These are phyloP conservation scores for Tethya wilhelma DNA, from an alignment of 37 sponge, comb jelly and placozoan species.

Conservation along the genomic window DNA sequence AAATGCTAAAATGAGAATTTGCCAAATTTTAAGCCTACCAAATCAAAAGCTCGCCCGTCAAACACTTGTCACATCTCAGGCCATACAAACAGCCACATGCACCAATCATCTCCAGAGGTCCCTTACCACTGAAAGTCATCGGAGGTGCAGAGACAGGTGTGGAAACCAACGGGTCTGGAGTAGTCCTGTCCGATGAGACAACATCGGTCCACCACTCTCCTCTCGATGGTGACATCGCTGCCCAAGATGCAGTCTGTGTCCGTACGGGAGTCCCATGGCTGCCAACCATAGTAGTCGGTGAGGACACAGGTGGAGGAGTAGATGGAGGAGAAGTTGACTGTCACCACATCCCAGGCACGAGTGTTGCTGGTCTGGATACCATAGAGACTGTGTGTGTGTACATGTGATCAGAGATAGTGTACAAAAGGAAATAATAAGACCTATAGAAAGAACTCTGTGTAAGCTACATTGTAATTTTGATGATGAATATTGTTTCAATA, in stretches of 20 bases:
- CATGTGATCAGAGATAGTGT: neutral
- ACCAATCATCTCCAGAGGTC: no score
- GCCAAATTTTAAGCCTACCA: no score
- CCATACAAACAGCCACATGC: no score
- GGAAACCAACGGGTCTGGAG: conserved; percentile 14
- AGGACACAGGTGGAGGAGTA: conserved; percentile 38
- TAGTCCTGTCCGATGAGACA: conserved; percentile 82
- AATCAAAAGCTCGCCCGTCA: no score
- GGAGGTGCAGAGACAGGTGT: conserved; percentile 64
- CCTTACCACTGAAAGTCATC: conserved; percentile 93
- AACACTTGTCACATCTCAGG: no score
- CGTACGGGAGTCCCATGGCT: conserved; percentile 52
- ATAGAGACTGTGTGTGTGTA: conserved; percentile 46
- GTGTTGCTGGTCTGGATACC: conserved; percentile 10
- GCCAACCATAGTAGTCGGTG: conserved; percentile 69
- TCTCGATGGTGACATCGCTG: conserved; percentile 49
- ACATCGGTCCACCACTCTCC: conserved; percentile 55
- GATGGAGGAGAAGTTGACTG: conserved; percentile 47
- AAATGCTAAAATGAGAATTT: no score
- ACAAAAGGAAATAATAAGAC: neutral
- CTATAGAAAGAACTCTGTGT: neutral
- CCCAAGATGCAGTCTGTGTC: conserved; percentile 80
- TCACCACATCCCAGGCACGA: conserved; percentile 68
- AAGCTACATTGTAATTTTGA: neutral
- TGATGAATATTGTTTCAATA: no score